Evolutionary conservation across 1,140 invertebrate genomes (phyloP), one percentile per base, ranked within the genome.

Genomic region (Daktulosphaira vitifoliae): DNA sequence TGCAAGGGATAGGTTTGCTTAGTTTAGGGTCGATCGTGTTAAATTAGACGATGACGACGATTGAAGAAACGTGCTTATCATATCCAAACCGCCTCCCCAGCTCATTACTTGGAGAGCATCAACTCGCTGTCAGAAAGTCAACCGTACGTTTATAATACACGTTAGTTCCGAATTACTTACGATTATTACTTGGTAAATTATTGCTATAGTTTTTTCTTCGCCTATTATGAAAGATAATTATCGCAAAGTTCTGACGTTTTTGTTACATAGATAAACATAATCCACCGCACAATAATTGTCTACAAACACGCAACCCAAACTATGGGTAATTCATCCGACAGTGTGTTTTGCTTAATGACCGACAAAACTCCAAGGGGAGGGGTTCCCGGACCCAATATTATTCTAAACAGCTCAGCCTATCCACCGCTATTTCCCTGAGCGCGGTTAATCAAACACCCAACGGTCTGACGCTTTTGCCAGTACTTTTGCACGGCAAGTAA

Each of bases 51-150:
- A 33, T 11, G 29, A 20, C 29, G 37, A 42, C 52, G 38, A 54
- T 54, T 8, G 37, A 37, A 54, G 52, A 20, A 23, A 54, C 52
- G 52, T 54, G 51, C 33, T 53, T 53, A 39, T 3, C 37, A 42
- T 42, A 39, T 54, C 20, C 23, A 29, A 42, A 18, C 4, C 18
- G 20, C 38, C 33, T 54, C 52, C 29, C 11, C 29, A 11, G 29
- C 29, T 5, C 5, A 33, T 33, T 33, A 33, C n/a, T n/a, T n/a
- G n/a, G n/a, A n/a, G n/a, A n/a, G n/a, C n/a, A n/a, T n/a, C n/a
- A n/a, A n/a, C n/a, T n/a, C n/a, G n/a, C n/a, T n/a, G n/a, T n/a
- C n/a, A n/a, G n/a, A n/a, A n/a, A n/a, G n/a, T n/a, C n/a, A n/a
- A n/a, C n/a, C n/a, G n/a, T n/a, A n/a, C n/a, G n/a, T n/a, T n/a